These are phyloP conservation scores for Brachionus koreanus DNA, from an alignment of 1,140 invertebrate species.

Conservation along the genomic window DNA sequence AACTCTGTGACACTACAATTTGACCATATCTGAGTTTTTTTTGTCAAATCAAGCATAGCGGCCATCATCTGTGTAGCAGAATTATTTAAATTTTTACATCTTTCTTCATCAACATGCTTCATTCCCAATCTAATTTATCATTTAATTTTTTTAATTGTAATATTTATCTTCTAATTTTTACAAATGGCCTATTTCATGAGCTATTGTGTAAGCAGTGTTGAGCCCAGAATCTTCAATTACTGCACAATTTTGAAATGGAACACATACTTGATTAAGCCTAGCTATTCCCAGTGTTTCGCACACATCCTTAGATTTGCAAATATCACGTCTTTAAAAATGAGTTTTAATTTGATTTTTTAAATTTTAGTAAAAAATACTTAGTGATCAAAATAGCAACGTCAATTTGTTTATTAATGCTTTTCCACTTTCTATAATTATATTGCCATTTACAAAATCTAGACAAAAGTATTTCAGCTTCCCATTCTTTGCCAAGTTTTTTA, in stretches of 20 bases:
- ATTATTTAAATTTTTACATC: slow-evolving; percentile 1
- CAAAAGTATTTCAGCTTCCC: slow-evolving; percentile 16
- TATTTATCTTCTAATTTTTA: neutral
- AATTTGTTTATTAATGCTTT: neutral
- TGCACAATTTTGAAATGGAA: slow-evolving; percentile 12
- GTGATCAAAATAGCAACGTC: slow-evolving; percentile 39
- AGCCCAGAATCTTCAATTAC: slow-evolving; percentile 34
- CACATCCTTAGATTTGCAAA: slow-evolving; percentile 8
- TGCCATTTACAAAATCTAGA: slow-evolving; percentile 39
- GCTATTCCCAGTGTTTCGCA: slow-evolving; percentile 38
- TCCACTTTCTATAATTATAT: neutral
- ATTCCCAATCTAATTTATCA: neutral
- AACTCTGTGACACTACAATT: slow-evolving; percentile 37
- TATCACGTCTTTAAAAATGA: neutral
- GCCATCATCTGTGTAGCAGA: slow-evolving; percentile 31
- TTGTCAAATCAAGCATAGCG: neutral
- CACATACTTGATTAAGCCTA: slow-evolving; percentile 38
- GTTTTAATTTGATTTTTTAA: neutral
- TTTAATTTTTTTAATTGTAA: neutral
- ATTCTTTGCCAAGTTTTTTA: neutral
- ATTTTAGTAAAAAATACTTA: neutral
- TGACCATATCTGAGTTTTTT: slow-evolving; percentile 21
- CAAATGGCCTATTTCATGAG: slow-evolving; percentile 45
- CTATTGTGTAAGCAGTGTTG: slow-evolving; percentile 37
- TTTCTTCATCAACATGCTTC: slow-evolving; percentile 5